Base-by-base conservation (phyloP, 2,113 vertebrate genomes). In the Eurystomus gularis region DNA sequence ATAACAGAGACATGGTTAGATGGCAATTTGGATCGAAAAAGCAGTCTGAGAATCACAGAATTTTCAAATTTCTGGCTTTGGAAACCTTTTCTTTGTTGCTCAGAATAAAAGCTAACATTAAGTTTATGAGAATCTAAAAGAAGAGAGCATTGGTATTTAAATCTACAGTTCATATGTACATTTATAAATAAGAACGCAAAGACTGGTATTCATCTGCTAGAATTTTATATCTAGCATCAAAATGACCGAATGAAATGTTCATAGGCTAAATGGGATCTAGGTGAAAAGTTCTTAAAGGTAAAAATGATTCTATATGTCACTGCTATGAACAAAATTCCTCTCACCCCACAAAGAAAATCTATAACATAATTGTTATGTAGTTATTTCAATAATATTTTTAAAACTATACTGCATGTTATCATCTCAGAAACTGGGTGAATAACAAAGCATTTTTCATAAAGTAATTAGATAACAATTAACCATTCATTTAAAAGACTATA, bases 11-110 rank as follows among this genome's bases (percentile, higher is more conserved):
- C 77, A 76, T 88, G 58, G 42, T 65, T 89, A 91, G 64, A 62
- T n/a, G 79, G 39, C 49, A 82, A 62, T 75, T 91, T 96, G 61
- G 42, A 92, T 96, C 14, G 49, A 77, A 97, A 96, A 94, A 82
- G 29, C 13, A 77, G 20, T 19, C 58, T 93, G 35, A 88, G 80
- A 82, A 62, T 57, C 65, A 88, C 13, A 39, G 55, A 75, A 91
- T 95, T 92, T 96, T 89, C 20, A 83, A 46, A 19, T 66, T 96
- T 80, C 17, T 6, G 57, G 12, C 5, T 79, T 40, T 39, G 18
- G 28, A 51, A 91, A 55, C 28, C 2, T 5, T 31, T 33, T 33
- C 40, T 57, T 51, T 9, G 16, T 68, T 86, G 0, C 3, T 69
- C 23, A 61, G 48, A 80, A 82, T 49, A 52, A 85, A 88, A 69